Evolutionary conservation across 2,797 vertebrate genomes (phyloP).

Genomic region (Aeoliscus strigatus): DNA sequence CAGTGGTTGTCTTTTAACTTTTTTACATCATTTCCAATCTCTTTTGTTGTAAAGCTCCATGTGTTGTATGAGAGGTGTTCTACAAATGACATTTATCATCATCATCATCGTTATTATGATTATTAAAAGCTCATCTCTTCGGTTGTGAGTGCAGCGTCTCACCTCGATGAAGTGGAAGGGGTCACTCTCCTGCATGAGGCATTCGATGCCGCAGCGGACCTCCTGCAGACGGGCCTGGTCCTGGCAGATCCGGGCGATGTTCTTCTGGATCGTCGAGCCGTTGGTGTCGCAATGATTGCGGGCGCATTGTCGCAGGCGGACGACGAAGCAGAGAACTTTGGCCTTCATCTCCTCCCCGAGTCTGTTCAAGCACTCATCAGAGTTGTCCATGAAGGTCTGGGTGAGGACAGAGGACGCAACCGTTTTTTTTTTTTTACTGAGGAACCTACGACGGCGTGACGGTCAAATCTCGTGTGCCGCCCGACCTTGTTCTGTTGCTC

Average conservation of each 20-base stretch:
- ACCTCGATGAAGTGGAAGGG: constrained; percentile 73
- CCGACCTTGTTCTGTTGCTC: constrained; percentile 67
- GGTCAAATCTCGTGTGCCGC: too few species aligned
- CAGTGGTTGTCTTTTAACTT: too few species aligned
- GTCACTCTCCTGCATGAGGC: constrained; percentile 66
- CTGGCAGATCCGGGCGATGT: constrained; percentile 60
- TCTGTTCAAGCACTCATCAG: constrained; percentile 45
- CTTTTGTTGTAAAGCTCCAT: too few species aligned
- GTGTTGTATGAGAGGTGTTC: too few species aligned
- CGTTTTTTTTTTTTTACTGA: not conserved
- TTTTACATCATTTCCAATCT: too few species aligned
- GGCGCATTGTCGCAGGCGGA: constrained; percentile 37
- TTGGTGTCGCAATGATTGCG: constrained; percentile 38
- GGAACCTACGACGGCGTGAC: not conserved
- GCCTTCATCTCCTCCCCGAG: constrained; percentile 52
- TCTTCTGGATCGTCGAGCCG: constrained; percentile 55
- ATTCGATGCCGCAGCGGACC: constrained; percentile 55
- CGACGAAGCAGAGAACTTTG: constrained; percentile 53
- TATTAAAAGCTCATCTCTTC: too few species aligned
- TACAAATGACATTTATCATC: too few species aligned
- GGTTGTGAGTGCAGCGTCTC: not conserved
- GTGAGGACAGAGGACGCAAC: not conserved
- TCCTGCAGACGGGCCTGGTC: constrained; percentile 67
- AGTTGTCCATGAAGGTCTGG: constrained; percentile 63
- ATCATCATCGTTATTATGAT: too few species aligned